These are phyloP conservation scores for Eumerus sabulonum DNA, from an alignment of 2,888 invertebrate species.

Conservation along the genomic window DNA sequence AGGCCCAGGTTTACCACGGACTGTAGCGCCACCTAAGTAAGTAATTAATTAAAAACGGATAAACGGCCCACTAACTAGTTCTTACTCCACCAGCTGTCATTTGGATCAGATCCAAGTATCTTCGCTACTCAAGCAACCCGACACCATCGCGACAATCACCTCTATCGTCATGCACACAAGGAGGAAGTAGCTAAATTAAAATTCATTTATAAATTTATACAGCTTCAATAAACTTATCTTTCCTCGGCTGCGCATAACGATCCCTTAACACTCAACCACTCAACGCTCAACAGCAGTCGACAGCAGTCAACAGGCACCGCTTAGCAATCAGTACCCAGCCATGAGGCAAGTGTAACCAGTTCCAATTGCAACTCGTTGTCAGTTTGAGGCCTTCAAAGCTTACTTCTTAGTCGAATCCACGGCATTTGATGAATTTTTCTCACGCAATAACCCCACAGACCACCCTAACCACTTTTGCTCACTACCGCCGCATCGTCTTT, in stretches of 20 bases:
- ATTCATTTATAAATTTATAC: conserved; percentile 62
- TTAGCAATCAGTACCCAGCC: neutral
- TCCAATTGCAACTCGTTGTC: conserved; percentile 5
- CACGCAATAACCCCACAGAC: conserved; percentile 64
- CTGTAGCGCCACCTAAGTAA: no score
- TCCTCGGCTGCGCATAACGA: conserved; percentile 4
- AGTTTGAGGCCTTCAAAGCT: no score
- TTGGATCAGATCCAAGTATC: conserved; percentile 7
- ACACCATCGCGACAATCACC: neutral
- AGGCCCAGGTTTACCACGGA: no score
- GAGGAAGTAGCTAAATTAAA: conserved; percentile 44
- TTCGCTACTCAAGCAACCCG: conserved; percentile 5
- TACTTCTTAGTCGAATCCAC: no score
- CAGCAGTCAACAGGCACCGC: neutral
- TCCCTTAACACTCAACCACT: conserved; percentile 32
- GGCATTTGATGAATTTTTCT: conserved; percentile 65
- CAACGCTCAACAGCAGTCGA: neutral
- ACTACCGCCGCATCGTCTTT: no score
- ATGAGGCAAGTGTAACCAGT: conserved; percentile 1
- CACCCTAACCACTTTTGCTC: conserved; percentile 51
- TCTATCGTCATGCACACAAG: conserved; percentile 1
- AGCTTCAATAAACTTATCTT: conserved; percentile 58
- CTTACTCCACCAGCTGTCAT: no score
- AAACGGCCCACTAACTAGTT: conserved; percentile 32
- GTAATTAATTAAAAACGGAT: conserved; percentile 37